phyloP scores from a whole-genome alignment of 2,797 vertebrate species.

The Phataginus tetradactyla region DNA sequence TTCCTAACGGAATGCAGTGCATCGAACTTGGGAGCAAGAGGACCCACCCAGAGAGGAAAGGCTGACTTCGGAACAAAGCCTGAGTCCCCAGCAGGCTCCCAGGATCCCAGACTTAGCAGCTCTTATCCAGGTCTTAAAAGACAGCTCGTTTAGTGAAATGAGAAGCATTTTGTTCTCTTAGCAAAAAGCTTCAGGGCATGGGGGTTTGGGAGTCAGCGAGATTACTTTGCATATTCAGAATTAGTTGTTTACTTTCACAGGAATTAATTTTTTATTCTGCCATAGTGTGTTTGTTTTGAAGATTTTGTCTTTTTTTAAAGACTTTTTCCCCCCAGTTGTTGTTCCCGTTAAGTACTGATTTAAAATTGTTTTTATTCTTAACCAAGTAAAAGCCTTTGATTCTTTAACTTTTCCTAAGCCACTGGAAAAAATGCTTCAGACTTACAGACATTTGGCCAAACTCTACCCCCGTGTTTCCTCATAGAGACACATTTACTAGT shows the following conservation, averaged over 20 bases:
- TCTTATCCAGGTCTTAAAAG: constrained; percentile 2
- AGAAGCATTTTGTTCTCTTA: constrained; percentile 54
- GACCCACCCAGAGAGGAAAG: neutral
- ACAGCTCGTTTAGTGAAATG: constrained; percentile 36
- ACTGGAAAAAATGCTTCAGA: neutral
- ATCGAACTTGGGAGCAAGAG: neutral
- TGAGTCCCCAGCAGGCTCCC: neutral
- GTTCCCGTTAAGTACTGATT: neutral
- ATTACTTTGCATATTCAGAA: constrained; percentile 57
- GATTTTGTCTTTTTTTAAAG: neutral
- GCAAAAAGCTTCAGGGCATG: constrained; percentile 35
- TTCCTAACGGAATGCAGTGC: neutral
- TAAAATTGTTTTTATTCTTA: constrained; percentile 35
- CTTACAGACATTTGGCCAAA: neutral
- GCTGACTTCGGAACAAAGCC: neutral
- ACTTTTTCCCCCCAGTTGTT: neutral
- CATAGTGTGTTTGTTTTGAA: constrained; percentile 1
- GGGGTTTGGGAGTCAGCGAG: constrained; percentile 32
- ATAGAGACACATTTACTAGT: neutral
- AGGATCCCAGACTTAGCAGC: neutral
- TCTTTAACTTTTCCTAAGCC: neutral
- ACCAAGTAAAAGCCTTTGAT: neutral
- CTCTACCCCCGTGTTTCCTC: neutral
- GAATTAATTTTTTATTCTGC: constrained; percentile 49
- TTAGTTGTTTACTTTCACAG: constrained; percentile 43